Percentiles rank a stretch among this genome's conserved stretches.
phyloP scores from a whole-genome alignment of 2,888 invertebrate genomes.

The Drosophila ezoana region DNA sequence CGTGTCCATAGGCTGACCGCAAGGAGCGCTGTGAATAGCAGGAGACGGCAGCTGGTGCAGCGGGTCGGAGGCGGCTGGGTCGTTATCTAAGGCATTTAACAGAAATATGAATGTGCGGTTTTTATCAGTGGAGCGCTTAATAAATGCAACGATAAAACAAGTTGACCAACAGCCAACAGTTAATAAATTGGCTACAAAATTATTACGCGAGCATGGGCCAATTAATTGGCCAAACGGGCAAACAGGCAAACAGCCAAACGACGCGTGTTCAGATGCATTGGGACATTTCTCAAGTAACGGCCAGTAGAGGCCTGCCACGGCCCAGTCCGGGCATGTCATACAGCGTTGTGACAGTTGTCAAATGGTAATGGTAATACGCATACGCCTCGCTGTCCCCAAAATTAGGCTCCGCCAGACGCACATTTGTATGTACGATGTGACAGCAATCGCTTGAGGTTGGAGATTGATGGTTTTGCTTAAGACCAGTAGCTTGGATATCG shows the following conservation, averaged over 20 bases:
- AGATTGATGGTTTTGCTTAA: constrained; percentile 79
- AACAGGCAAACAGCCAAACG: constrained; percentile 28
- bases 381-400: constrained; percentile 58
- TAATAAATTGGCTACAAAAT: constrained; percentile 80
- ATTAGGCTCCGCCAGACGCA: constrained; percentile 52
- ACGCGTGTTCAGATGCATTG: constrained; percentile 53
- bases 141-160: constrained; percentile 76
- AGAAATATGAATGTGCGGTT: constrained; percentile 69
- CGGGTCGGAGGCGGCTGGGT: constrained; percentile 36
- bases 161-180: constrained; percentile 60
- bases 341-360: constrained; percentile 79
- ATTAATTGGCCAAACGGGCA: constrained; percentile 50
- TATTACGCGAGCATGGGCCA: constrained; percentile 74
- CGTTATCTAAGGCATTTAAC: constrained; percentile 73
- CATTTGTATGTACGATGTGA: constrained; percentile 61
- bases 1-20: constrained; percentile 54
- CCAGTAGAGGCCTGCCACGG: not conserved
- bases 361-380: constrained; percentile 69
- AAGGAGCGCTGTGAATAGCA: constrained; percentile 39
- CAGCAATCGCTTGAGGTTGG: constrained; percentile 58
- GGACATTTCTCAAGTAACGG: constrained; percentile 50
- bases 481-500: constrained; percentile 73
- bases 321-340: constrained; percentile 64
- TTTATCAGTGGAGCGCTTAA: constrained; percentile 71
- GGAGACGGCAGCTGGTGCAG: constrained; percentile 7